phyloP scores from a whole-genome alignment of 2,113 vertebrate species.

The Sylvia atricapilla region DNA sequence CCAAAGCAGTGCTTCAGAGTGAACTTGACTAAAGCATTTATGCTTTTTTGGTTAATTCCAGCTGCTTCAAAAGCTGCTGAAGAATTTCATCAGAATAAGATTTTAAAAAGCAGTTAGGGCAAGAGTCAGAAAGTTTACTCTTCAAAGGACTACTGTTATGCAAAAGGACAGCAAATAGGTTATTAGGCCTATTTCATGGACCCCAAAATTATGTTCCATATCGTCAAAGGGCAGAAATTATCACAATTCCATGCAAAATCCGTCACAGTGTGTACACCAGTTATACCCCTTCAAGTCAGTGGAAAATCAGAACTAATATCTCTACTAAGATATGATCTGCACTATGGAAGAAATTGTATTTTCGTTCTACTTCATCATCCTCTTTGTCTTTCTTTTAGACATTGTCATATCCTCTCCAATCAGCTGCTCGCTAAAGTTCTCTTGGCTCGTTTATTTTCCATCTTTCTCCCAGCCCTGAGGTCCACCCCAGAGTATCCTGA shows the following conservation, averaged over 20 bases:
- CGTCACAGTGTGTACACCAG: not conserved
- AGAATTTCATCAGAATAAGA: not conserved
- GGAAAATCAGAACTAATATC: constrained; percentile 7
- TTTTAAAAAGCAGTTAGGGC: not conserved
- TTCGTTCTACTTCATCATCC: not conserved
- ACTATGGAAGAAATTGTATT: not conserved
- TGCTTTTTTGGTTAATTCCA: not conserved
- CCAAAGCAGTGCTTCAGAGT: not conserved
- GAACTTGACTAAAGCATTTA: not conserved
- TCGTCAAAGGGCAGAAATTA: not conserved
- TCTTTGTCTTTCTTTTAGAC: not conserved
- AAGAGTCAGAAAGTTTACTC: not conserved
- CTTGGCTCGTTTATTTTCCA: not conserved
- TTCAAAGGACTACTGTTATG: not conserved
- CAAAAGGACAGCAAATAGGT: not conserved
- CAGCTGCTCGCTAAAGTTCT: not conserved
- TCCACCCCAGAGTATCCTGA: rapidly evolving
- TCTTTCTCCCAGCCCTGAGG: not conserved
- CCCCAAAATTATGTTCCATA: not conserved
- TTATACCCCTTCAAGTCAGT: not conserved
- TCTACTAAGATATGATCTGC: not conserved
- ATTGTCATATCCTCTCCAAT: not conserved
- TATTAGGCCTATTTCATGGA: not conserved
- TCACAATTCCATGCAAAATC: not conserved
- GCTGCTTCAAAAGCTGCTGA: not conserved